Conservation (phyloP, 2,888 invertebrate genomes). For the Tenthredo scrophulariae region DNA sequence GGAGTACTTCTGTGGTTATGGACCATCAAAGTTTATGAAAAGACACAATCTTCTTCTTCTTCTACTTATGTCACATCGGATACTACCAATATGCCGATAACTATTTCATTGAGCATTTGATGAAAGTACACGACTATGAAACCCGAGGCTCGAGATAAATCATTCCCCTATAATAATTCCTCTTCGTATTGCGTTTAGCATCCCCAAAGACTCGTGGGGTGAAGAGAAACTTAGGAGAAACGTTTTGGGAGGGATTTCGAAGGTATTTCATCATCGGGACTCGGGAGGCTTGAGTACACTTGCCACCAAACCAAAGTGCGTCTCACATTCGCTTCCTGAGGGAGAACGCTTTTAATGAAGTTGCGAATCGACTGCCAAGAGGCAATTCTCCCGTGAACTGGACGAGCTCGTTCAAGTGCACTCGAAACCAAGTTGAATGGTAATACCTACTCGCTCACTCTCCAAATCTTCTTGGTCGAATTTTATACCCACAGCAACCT, state of each 20-base stretch:
- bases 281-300: slow-evolving; percentile 48
- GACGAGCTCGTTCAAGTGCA: slow-evolving; percentile 66
- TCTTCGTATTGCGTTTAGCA: slow-evolving; percentile 37
- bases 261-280: slow-evolving; percentile 51
- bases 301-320: slow-evolving; percentile 48
- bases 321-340: slow-evolving; percentile 43
- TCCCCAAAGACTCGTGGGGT: slow-evolving; percentile 29
- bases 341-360: slow-evolving; percentile 51
- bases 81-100: neutral
- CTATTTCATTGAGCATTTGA: neutral
- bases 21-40: neutral
- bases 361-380: slow-evolving; percentile 64
- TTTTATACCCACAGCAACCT: slow-evolving; percentile 27
- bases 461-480: slow-evolving; percentile 41
- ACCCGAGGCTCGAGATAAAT: neutral
- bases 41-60: neutral
- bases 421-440: slow-evolving; percentile 52
- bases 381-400: slow-evolving; percentile 68
- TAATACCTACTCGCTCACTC: slow-evolving; percentile 45
- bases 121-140: neutral
- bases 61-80: neutral
- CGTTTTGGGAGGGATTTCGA: slow-evolving; percentile 47
- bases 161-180: slow-evolving; percentile 21
- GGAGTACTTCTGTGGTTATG: neutral
- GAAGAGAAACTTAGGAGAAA: slow-evolving; percentile 44